Evolutionary conservation across 2,113 vertebrate genomes (phyloP).

Genomic region (Nematolebias whitei): DNA sequence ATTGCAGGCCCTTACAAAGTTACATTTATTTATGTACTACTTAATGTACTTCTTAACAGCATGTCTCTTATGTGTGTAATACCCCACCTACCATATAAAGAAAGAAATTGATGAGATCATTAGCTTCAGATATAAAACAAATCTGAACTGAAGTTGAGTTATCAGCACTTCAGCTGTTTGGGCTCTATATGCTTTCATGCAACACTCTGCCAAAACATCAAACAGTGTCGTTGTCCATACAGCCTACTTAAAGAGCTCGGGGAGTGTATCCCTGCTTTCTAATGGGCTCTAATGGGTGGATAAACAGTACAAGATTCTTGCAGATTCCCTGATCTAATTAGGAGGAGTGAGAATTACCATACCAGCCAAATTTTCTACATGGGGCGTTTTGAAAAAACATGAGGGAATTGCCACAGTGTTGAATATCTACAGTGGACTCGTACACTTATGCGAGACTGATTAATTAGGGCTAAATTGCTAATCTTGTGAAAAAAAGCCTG

Average conservation of each 20-base stretch:
- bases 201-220: constrained; percentile 50
- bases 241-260: constrained; percentile 58
- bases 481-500: constrained; percentile 21
- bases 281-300: constrained; percentile 64
- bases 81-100: neutral
- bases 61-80: constrained; percentile 1
- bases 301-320: constrained; percentile 62
- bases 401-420: constrained; percentile 32
- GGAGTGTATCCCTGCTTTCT: constrained; percentile 48
- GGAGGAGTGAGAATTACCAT: constrained; percentile 49
- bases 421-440: constrained; percentile 31
- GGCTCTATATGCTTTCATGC: constrained; percentile 26
- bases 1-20: neutral
- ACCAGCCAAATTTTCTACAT: constrained; percentile 50
- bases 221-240: constrained; percentile 48
- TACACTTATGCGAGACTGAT: constrained; percentile 37
- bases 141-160: constrained; percentile 28
- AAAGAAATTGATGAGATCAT: constrained; percentile 9
- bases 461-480: constrained; percentile 58
- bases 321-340: constrained; percentile 69
- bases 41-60: too few relatives aligned
- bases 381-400: constrained; percentile 30
- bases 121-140: constrained; percentile 19
- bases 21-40: neutral
- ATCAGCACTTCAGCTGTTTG: constrained; percentile 17